These are phyloP conservation scores for Danio aesculapii DNA, from an alignment of 2,797 vertebrate species.

Conservation along the genomic window DNA sequence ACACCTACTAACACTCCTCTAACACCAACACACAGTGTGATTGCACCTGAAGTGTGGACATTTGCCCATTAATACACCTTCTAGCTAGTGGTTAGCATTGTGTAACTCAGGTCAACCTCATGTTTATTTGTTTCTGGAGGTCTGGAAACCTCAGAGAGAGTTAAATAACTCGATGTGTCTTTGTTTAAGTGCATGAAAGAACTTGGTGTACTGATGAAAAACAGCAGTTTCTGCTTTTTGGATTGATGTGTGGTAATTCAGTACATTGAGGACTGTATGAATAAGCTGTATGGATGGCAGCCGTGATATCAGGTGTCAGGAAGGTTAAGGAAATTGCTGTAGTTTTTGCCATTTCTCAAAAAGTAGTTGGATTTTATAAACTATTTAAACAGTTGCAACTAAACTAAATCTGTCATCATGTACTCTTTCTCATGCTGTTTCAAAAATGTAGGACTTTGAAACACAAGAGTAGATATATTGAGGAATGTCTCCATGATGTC, in stretches of 20 bases:
- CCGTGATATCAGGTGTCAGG: conserved; percentile 8
- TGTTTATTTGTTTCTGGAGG: conserved; percentile 4
- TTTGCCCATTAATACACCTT: conserved; percentile 35
- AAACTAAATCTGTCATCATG: not conserved
- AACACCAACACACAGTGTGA: conserved; percentile 51
- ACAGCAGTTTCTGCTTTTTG: conserved; percentile 7
- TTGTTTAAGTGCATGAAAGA: conserved; percentile 9
- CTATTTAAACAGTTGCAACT: not conserved
- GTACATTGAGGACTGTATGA: not conserved
- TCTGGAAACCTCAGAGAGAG: conserved; percentile 18
- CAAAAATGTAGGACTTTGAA: not conserved
- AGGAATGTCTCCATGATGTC: not conserved
- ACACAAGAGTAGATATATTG: not conserved
- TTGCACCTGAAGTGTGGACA: conserved; percentile 22
- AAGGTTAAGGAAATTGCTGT: not conserved
- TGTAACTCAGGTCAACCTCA: conserved; percentile 16
- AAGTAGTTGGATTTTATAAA: conserved; percentile 3
- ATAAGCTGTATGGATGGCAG: not conserved
- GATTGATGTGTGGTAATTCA: conserved; percentile 9
- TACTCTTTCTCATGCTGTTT: not conserved
- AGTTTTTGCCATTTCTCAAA: not conserved
- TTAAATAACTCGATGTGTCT: conserved; percentile 6
- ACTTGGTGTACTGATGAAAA: conserved; percentile 8
- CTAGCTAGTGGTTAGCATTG: conserved; percentile 4
- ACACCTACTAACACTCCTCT: conserved; percentile 53